Base-by-base conservation (phyloP, 2,113 vertebrate genomes). In the Glaucidium brasilianum region DNA sequence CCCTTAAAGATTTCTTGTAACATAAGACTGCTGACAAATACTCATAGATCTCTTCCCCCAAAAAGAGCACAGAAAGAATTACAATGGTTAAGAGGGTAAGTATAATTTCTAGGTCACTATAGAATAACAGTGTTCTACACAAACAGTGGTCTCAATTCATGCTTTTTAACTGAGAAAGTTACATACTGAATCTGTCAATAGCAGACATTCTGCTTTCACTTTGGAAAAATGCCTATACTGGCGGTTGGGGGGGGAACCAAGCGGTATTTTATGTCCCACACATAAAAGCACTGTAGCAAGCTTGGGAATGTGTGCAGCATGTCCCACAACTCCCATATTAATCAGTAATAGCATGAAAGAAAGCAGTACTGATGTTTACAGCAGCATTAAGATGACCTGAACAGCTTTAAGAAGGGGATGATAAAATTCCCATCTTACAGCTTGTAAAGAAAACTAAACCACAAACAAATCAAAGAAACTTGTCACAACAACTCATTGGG, bases 221-320 rank as follows among this genome's bases (percentile, higher is more conserved):
- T 43, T 67, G 68, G 52, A 66, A 83, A 72, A 85, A 68, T 1
- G 15, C 22, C 34, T 67, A 12, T 29, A 37, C 0, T 60, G 50
- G 22, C 18, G 32, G 23, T 0, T 52, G 50, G 22, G 20, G 29
- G 23, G 2, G 4, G 3, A 53, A 74, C 74, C 0, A 2, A 69
- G 69, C 56, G 75, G 12, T 63, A 85, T 71, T 72, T 85, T 66
- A 66, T 49, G 58, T 60, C 67, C 35, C 35, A 52, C 85, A 78
- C 14, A 53, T 27, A 67, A 67, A 66, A 79, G 29, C 26, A 63
- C 58, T 17, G 22, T 0, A 72, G 50, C 17, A 76, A 85, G 45
- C 39, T 88, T 58, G 64, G 58, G 22, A 82, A 50, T 19, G 17
- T 12, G 30, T 49, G 73, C 12, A 86, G 56, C 32, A 26, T 8